Conservation (phyloP, 2,888 invertebrate genomes). For the Cybosia mesomella region DNA sequence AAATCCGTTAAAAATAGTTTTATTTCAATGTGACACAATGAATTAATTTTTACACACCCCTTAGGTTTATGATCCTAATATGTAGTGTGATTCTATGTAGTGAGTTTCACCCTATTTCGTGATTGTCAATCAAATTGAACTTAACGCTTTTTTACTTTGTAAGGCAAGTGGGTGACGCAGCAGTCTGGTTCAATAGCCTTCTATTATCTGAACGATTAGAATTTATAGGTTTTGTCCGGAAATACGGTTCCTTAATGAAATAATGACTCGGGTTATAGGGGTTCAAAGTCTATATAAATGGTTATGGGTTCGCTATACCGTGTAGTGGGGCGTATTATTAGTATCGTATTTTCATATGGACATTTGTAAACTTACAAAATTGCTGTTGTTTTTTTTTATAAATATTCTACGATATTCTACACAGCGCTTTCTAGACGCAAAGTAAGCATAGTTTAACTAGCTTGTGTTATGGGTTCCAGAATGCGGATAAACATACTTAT, state of each 20-base stretch:
- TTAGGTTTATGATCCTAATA: not conserved
- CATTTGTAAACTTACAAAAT: no score
- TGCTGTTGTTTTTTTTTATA: no score
- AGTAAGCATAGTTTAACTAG: no score
- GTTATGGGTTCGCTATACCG: conserved; percentile 27
- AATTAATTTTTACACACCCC: not conserved
- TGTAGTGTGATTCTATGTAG: not conserved
- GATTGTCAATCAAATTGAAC: not conserved
- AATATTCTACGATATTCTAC: no score
- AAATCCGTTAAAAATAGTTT: no score
- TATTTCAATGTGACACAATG: no score
- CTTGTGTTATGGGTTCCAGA: no score
- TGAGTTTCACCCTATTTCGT: not conserved
- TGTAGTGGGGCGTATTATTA: conserved; percentile 29
- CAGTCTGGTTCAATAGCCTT: not conserved
- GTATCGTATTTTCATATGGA: conserved; percentile 24
- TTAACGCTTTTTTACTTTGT: conserved; percentile 1
- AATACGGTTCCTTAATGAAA: conserved; percentile 14
- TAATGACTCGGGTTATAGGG: conserved; percentile 17
- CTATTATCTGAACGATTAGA: conserved; percentile 12
- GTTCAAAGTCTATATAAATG: conserved; percentile 2
- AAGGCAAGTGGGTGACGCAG: conserved; percentile 6
- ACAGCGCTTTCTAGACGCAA: no score
- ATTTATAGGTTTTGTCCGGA: conserved; percentile 13
- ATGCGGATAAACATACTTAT: no score